Percentiles rank a stretch among this genome's conserved stretches.
These are phyloP conservation scores for Neofelis nebulosa DNA, from an alignment of 2,113 vertebrate genomes.

Conservation along the genomic window DNA sequence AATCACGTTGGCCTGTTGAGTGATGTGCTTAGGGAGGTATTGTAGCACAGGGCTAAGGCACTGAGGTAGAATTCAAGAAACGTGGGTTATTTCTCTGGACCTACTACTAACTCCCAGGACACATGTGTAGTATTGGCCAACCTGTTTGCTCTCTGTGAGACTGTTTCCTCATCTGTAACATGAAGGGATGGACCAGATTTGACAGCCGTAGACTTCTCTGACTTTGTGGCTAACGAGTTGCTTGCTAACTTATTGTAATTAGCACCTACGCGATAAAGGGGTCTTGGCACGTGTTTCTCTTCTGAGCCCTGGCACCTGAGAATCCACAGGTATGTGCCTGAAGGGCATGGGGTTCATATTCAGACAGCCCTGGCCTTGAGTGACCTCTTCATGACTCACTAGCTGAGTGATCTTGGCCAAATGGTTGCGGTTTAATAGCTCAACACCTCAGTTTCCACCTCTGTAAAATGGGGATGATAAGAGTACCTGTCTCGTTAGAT, in stretches of 20 bases:
- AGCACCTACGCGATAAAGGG: not conserved
- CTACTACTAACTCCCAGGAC: not conserved
- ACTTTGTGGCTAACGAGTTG: not conserved
- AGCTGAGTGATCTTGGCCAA: not conserved
- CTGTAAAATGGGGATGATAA: not conserved
- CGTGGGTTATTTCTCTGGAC: not conserved
- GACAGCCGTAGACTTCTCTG: not conserved
- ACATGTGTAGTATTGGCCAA: not conserved
- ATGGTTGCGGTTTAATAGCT: not conserved
- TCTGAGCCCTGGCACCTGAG: not conserved
- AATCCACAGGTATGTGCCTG: not conserved
- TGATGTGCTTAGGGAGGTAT: not conserved
- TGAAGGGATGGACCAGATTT: not conserved
- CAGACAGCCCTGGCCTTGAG: not conserved
- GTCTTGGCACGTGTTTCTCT: not conserved
- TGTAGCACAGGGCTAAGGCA: accelerated
- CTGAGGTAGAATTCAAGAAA: not conserved
- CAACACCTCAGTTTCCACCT: not conserved
- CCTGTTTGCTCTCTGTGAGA: not conserved
- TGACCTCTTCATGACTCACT: not conserved
- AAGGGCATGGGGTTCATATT: not conserved
- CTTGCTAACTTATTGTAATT: not conserved
- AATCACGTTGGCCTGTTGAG: not conserved
- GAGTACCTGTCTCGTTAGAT: not conserved
- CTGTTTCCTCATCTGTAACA: not conserved